Percentiles rank a stretch among this genome's conserved stretches.
Conservation (phyloP, 2,888 invertebrate species). For the Tenthredo amoena region DNA sequence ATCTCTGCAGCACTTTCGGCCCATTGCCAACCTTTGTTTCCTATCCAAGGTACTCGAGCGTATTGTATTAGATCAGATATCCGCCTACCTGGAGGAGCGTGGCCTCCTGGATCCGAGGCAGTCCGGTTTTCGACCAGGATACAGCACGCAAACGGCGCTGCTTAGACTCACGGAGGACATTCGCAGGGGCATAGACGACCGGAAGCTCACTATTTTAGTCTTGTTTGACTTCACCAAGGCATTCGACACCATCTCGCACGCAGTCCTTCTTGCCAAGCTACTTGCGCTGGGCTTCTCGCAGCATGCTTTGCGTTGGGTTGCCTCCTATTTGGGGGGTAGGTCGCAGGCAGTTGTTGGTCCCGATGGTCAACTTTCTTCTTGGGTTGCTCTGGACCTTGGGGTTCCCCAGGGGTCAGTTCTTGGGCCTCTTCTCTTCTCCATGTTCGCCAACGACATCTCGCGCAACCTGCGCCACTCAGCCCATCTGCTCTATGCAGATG, state of each 20-base stretch:
- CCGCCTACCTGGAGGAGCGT: not conserved
- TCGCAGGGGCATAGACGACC: not conserved
- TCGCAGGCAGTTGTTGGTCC: not conserved
- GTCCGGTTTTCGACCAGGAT: not conserved
- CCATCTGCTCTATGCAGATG: not conserved
- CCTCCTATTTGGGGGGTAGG: not conserved
- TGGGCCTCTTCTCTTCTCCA: not conserved
- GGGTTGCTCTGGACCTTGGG: not conserved
- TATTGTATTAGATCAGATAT: not conserved
- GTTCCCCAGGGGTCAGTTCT: not conserved
- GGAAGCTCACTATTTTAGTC: not conserved
- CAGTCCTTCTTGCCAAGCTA: not conserved
- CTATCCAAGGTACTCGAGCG: no score
- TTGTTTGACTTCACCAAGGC: not conserved
- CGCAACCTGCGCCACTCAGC: not conserved
- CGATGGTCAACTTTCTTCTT: not conserved
- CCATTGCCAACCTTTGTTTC: no score
- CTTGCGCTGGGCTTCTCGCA: not conserved
- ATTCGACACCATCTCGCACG: not conserved
- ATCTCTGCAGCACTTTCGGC: not conserved
- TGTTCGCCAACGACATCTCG: not conserved
- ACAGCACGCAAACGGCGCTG: conserved; percentile 3
- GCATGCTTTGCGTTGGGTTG: not conserved
- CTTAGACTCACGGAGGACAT: not conserved
- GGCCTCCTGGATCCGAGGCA: conserved; percentile 10